phyloP scores from a whole-genome alignment of 2,113 vertebrate species.

The Bubo bubo region DNA sequence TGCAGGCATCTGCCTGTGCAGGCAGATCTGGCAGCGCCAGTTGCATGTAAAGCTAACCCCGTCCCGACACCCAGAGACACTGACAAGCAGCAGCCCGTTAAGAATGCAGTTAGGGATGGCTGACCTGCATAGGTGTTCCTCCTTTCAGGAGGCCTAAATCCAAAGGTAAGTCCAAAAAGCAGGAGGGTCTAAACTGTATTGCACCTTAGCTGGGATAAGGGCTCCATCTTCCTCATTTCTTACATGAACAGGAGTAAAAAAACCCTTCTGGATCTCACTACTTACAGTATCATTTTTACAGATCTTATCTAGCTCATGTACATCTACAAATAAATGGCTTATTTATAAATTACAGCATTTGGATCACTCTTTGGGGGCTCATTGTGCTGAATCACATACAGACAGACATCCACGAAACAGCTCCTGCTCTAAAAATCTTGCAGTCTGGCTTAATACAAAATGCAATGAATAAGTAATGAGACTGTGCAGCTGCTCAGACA shows the following conservation, averaged over 20 bases:
- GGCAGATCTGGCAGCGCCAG: not conserved
- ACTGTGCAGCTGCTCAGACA: not conserved
- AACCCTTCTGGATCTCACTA: fast-evolving
- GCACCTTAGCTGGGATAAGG: not conserved
- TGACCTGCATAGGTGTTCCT: not conserved
- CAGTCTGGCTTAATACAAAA: not conserved
- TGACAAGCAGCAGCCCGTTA: fast-evolving
- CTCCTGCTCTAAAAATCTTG: not conserved
- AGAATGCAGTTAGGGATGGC: fast-evolving
- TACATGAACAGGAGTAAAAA: not conserved
- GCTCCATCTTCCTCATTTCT: not conserved
- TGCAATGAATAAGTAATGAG: constrained; percentile 20
- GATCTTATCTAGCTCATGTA: not conserved
- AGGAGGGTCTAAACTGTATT: fast-evolving
- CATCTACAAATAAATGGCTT: not conserved
- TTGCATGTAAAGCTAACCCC: fast-evolving
- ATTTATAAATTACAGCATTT: not conserved
- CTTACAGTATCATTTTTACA: not conserved
- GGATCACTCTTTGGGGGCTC: not conserved
- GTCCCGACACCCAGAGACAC: fast-evolving
- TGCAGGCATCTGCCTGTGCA: not conserved
- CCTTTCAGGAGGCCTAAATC: not conserved
- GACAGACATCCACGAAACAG: not conserved
- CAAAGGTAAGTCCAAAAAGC: not conserved
- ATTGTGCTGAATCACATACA: not conserved